These are phyloP conservation scores for Drosophila eohydei DNA, from an alignment of 2,888 invertebrate species.

Conservation along the genomic window DNA sequence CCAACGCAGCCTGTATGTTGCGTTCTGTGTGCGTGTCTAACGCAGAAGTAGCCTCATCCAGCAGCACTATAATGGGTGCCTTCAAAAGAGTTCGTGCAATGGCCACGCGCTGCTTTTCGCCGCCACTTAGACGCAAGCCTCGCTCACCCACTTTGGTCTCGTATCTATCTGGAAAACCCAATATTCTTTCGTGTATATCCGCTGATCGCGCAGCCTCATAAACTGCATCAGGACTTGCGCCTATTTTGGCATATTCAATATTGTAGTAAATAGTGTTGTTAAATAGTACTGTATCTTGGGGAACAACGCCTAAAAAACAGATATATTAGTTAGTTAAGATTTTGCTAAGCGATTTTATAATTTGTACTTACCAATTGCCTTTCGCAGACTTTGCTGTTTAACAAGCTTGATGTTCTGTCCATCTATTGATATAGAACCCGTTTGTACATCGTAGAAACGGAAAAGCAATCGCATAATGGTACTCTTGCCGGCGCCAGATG, in stretches of 20 bases:
- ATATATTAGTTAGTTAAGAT: background rate
- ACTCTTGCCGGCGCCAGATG: slow-evolving; percentile 97
- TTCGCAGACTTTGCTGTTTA: slow-evolving; percentile 92
- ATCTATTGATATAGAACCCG: slow-evolving; percentile 94
- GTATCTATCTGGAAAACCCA: slow-evolving; percentile 95
- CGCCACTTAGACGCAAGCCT: slow-evolving; percentile 97
- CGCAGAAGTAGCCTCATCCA: slow-evolving; percentile 98
- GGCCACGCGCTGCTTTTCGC: slow-evolving; percentile 98
- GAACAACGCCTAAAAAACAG: slow-evolving; percentile 90
- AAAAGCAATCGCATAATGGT: slow-evolving; percentile 97
- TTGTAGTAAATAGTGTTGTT: slow-evolving; percentile 97
- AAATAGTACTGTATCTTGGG: slow-evolving; percentile 98
- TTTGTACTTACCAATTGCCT: slow-evolving; percentile 87
- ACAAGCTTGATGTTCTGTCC: slow-evolving; percentile 95
- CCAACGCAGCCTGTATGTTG: slow-evolving; percentile 95
- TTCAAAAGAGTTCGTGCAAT: slow-evolving; percentile 98
- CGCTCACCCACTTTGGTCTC: slow-evolving; percentile 97
- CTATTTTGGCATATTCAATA: slow-evolving; percentile 95
- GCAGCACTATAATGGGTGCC: slow-evolving; percentile 93
- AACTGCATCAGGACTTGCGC: slow-evolving; percentile 92
- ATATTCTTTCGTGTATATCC: slow-evolving; percentile 96
- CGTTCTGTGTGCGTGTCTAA: slow-evolving; percentile 98
- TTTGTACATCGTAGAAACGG: slow-evolving; percentile 97
- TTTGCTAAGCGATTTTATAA: background rate
- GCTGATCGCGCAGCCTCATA: slow-evolving; percentile 95